These are phyloP conservation scores for Sinosuthora webbiana DNA, from an alignment of 2,113 vertebrate species.

Conservation along the genomic window DNA sequence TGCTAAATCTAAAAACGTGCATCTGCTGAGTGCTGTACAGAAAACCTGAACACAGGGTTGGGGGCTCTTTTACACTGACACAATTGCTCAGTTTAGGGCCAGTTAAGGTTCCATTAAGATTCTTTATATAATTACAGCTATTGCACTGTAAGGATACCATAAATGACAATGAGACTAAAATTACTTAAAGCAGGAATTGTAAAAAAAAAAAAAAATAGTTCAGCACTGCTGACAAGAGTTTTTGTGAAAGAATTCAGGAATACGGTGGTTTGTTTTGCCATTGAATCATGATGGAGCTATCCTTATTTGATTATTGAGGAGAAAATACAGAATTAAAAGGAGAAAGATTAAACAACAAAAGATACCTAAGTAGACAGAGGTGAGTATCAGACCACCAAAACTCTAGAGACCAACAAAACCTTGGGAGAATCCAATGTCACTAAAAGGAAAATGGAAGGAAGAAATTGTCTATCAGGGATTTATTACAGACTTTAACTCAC, in stretches of 20 bases:
- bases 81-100: background rate
- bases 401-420: background rate
- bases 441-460: background rate
- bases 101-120: background rate
- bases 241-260: background rate
- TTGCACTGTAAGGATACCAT: background rate
- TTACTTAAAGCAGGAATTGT: background rate
- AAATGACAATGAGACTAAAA: background rate
- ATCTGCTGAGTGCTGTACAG: background rate
- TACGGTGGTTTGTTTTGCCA: background rate
- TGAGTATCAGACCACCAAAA: background rate
- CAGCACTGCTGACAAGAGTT: background rate
- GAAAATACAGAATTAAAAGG: background rate
- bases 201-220: background rate
- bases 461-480: background rate
- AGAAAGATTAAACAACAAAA: background rate
- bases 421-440: background rate
- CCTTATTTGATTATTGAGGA: background rate
- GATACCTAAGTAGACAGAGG: background rate
- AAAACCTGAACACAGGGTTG: background rate
- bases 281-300: background rate
- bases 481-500: background rate
- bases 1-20: background rate
- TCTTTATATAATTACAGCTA: background rate
- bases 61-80: background rate